Percentiles rank a stretch among this genome's conserved stretches.
Evolutionary conservation across 2,888 invertebrate species (phyloP).

Genomic region (Acleris laterana): DNA sequence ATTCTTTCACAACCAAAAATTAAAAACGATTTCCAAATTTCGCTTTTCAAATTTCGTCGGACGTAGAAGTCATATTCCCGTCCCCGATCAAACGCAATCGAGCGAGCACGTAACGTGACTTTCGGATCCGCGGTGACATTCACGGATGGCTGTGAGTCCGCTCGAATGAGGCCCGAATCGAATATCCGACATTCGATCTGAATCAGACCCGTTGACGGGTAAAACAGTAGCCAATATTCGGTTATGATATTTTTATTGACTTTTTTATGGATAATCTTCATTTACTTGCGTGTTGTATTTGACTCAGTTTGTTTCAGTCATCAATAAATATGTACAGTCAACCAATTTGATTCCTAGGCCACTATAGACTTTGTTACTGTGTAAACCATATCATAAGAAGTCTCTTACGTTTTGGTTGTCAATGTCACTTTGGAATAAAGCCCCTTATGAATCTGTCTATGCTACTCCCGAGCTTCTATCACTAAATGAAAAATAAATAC

Average conservation of each 20-base stretch:
- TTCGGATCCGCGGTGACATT: constrained; percentile 29
- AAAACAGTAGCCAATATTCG: constrained; percentile 12
- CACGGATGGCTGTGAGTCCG: constrained; percentile 20
- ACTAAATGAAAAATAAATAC: too few relatives aligned
- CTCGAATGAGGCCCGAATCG: constrained; percentile 10
- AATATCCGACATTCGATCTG: constrained; percentile 25
- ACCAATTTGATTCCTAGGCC: too few relatives aligned
- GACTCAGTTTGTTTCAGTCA: too few relatives aligned
- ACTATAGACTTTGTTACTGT: too few relatives aligned
- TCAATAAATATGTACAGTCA: too few relatives aligned
- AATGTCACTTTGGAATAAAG: too few relatives aligned
- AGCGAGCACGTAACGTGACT: constrained; percentile 18
- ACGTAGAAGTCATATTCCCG: neutral
- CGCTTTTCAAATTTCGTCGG: neutral
- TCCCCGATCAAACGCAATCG: constrained; percentile 8
- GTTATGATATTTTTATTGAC: neutral
- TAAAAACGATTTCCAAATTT: neutral
- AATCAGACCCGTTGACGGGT: constrained; percentile 4
- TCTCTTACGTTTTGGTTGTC: too few relatives aligned
- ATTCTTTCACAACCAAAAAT: neutral
- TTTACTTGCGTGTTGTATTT: too few relatives aligned
- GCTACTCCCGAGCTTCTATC: too few relatives aligned
- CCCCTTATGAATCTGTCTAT: too few relatives aligned
- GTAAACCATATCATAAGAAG: too few relatives aligned
- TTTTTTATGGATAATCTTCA: too few relatives aligned